A percentile compares a stretch with the other conserved stretches of the same genome.
phyloP scores from a whole-genome alignment of 2,888 invertebrate species.

The Temnothorax rugatulus region DNA sequence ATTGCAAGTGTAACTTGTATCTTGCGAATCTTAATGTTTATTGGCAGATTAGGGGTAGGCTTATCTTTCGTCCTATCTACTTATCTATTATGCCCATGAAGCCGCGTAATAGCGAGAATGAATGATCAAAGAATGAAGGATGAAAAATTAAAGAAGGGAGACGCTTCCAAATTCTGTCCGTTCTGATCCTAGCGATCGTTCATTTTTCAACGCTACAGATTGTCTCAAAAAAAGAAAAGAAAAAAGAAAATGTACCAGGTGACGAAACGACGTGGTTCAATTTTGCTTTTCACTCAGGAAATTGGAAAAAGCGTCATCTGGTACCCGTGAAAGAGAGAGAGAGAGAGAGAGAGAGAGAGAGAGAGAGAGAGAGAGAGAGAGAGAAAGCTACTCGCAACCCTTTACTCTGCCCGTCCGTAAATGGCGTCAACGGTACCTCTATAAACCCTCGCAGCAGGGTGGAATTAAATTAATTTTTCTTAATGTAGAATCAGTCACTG shows the following conservation, averaged over 20 bases:
- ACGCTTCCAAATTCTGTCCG: constrained; percentile 8
- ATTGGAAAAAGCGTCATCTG: constrained; percentile 85
- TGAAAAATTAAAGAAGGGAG: background rate
- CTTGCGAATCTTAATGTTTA: constrained; percentile 23
- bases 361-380: constrained; percentile 40
- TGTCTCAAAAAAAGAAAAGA: constrained; percentile 22
- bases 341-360: constrained; percentile 30
- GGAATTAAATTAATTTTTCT: constrained; percentile 81
- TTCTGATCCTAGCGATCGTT: constrained; percentile 47
- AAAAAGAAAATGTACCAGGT: constrained; percentile 78
- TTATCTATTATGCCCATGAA: constrained; percentile 3
- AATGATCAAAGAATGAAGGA: background rate
- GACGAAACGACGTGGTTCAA: constrained; percentile 79
- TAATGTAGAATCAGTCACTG: constrained; percentile 23
- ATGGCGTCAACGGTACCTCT: constrained; percentile 43
- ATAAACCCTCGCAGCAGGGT: constrained; percentile 79
- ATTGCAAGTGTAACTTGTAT: background rate
- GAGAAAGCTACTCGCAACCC: constrained; percentile 76
- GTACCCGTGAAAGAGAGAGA: constrained; percentile 43
- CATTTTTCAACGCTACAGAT: constrained; percentile 29
- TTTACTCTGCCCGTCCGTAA: constrained; percentile 71
- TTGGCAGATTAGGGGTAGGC: background rate
- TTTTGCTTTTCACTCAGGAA: constrained; percentile 82
- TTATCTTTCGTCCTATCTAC: constrained; percentile 15
- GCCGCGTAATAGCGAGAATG: background rate